These are phyloP conservation scores for Auanema sp. DNA, from an alignment of 2,888 invertebrate genomes.

Conservation along the genomic window DNA sequence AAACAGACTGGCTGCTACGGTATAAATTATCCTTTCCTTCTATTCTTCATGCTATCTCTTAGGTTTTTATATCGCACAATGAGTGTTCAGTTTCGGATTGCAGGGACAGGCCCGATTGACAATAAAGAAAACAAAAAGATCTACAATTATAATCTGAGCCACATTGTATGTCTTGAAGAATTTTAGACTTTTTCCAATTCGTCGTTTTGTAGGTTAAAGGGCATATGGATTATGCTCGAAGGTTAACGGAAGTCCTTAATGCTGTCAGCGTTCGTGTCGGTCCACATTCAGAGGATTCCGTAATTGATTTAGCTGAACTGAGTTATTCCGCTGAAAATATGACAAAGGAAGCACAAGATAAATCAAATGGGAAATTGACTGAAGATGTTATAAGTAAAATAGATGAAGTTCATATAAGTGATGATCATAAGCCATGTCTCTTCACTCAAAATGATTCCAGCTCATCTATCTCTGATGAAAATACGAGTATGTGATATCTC, in stretches of 20 bases:
- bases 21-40: conserved; percentile 11
- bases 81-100: conserved; percentile 71
- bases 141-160: conserved; percentile 71
- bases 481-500: too few relatives aligned
- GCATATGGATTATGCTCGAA: conserved; percentile 60
- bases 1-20: conserved; percentile 73
- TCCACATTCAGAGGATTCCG: conserved; percentile 31
- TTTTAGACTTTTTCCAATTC: conserved; percentile 1
- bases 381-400: too few relatives aligned
- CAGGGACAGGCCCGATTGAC: conserved; percentile 71
- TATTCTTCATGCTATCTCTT: conserved; percentile 1
- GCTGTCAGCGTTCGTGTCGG: conserved; percentile 53
- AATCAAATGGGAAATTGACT: too few relatives aligned
- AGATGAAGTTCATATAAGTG: too few relatives aligned
- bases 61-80: conserved; percentile 73
- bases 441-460: too few relatives aligned
- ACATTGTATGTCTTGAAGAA: conserved; percentile 66
- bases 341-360: too few relatives aligned
- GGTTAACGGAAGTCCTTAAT: conserved; percentile 55
- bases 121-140: conserved; percentile 68
- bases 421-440: too few relatives aligned
- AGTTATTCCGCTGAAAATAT: background rate
- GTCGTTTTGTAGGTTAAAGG: conserved; percentile 53
- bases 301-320: conserved; percentile 21
- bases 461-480: too few relatives aligned